These are phyloP conservation scores for Steatocranus sp. DNA, from an alignment of 2,797 vertebrate genomes.

Conservation along the genomic window DNA sequence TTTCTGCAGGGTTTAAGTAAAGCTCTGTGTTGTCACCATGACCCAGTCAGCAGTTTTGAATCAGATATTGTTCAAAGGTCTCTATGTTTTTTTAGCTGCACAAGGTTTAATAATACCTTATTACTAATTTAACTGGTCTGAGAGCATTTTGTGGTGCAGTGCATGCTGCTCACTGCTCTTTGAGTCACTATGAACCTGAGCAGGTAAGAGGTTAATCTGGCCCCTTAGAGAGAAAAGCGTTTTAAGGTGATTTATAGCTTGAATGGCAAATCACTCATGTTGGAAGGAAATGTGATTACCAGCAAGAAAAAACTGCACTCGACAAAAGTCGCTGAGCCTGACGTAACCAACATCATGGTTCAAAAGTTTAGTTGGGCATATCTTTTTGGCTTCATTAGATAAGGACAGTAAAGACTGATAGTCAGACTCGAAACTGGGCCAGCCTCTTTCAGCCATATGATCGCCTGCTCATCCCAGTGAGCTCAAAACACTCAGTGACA, in stretches of 20 bases:
- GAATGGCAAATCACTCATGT: neutral
- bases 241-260: neutral
- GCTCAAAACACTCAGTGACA: neutral
- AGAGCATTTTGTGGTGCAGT: neutral
- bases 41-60: neutral
- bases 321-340: neutral
- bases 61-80: neutral
- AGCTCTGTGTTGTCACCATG: neutral
- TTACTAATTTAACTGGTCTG: neutral
- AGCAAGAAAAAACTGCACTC: accelerated
- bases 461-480: too few relatives aligned
- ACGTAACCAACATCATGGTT: neutral
- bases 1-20: neutral
- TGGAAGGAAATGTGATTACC: neutral
- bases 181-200: neutral
- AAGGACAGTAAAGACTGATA: neutral
- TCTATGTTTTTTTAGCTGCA: accelerated
- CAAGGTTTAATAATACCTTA: neutral
- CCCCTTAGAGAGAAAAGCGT: neutral
- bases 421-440: too few relatives aligned
- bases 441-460: too few relatives aligned
- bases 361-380: neutral
- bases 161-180: neutral
- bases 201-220: neutral
- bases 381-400: neutral